Base-by-base conservation (phyloP, 2,797 vertebrate genomes). In the Tamandua tetradactyla region DNA sequence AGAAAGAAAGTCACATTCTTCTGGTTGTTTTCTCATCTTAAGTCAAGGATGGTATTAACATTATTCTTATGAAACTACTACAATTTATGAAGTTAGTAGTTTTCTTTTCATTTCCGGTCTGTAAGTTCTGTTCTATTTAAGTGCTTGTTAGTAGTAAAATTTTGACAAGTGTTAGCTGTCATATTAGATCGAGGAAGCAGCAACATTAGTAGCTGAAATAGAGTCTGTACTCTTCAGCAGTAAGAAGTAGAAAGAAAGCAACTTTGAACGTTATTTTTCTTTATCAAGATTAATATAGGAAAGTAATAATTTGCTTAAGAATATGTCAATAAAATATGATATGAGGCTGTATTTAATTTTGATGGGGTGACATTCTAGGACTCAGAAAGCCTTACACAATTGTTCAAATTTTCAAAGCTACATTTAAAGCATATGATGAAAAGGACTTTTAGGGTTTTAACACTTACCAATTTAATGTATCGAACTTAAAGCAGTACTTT, bases 381-480 rank as follows among this genome's bases (percentile, higher is more conserved):
- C 76, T 68, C 5, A 69, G 74, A 76, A 81, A 55, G 17, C 2
- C 55, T 87, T 80, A 81, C 27, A 71, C 92, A 91, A 68, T 72
- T 37, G 35, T 74, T 86, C 27, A 13, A 30, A 30, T 52, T 44
- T 18, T 68, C 49, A 68, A 42, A 42, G 61, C 62, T 87, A 6
- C 13, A 79, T 47, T 92, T 75, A 59, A 17, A 89, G 25, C 47
- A 49, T n/a, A 81, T 27, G 32, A 88, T 57, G 55, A 40, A 71
- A 93, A 83, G 18, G 9, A 5, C 37, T 40, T 87, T 74, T 8
- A 0, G 11, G 9, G 15, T 61, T 72, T 96, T 61, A 74, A 57
- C 59, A 82, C 87, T 89, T 81, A 37, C 32, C 94, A 66, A 88
- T 59, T 66, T 90, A 87, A 68, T 42, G 5, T 94, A 35, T 92